phyloP scores from a whole-genome alignment of 2,888 invertebrate species.

The Xanthia icteritia region DNA sequence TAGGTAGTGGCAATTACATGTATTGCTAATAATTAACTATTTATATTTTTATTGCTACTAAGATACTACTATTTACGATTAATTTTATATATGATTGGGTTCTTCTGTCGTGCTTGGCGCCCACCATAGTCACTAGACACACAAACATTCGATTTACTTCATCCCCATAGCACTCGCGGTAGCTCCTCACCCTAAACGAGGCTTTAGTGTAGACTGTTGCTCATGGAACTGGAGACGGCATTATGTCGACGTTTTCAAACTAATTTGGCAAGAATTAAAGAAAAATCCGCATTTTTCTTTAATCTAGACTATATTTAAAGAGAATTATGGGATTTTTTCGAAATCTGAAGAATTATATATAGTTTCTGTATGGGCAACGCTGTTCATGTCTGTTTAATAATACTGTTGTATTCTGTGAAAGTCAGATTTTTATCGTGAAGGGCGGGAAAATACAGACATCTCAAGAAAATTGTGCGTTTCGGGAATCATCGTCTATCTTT shows the following conservation, averaged over 20 bases:
- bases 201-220: constrained; percentile 48
- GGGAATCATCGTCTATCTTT: too few relatives aligned
- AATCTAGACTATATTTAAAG: constrained; percentile 1
- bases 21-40: too few relatives aligned
- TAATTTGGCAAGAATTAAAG: constrained; percentile 56
- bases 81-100: neutral
- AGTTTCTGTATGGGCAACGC: neutral
- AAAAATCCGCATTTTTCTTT: constrained; percentile 11
- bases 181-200: neutral
- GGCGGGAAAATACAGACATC: too few relatives aligned
- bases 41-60: too few relatives aligned
- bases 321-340: constrained; percentile 6
- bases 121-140: neutral
- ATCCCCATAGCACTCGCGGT: neutral
- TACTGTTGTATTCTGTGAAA: neutral
- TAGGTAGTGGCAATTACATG: too few relatives aligned
- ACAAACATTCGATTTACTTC: neutral
- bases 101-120: neutral
- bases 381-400: neutral
- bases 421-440: neutral
- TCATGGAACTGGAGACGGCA: constrained; percentile 28
- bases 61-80: too few relatives aligned
- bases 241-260: constrained; percentile 17
- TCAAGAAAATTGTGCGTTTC: too few relatives aligned
- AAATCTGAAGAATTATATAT: neutral